phyloP scores from a whole-genome alignment of 2,888 invertebrate genomes.

The Eupithecia subfuscata region DNA sequence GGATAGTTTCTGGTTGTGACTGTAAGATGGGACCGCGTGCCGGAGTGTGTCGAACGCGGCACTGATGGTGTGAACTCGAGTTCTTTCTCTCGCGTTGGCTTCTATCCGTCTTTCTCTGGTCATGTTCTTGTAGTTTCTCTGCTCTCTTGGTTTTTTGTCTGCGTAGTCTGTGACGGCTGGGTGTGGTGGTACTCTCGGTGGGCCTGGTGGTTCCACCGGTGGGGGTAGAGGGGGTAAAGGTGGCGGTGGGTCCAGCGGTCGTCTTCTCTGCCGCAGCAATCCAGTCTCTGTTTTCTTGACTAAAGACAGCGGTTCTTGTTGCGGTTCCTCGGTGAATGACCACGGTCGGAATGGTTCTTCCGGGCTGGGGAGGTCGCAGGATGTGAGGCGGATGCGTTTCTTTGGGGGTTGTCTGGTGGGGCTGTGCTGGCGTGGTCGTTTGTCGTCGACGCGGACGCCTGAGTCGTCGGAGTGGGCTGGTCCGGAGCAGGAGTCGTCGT shows the following conservation, averaged over 20 bases:
- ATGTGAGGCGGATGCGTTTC: constrained; percentile 86
- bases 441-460: constrained; percentile 78
- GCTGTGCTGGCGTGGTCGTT: constrained; percentile 83
- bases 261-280: constrained; percentile 66
- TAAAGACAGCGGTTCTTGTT: constrained; percentile 86
- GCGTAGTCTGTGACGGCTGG: constrained; percentile 77
- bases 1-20: constrained; percentile 96
- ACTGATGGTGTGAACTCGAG: constrained; percentile 97
- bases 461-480: constrained; percentile 82
- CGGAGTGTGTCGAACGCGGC: constrained; percentile 96
- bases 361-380: constrained; percentile 67
- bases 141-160: constrained; percentile 87
- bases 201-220: constrained; percentile 52
- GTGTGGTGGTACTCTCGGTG: constrained; percentile 82
- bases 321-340: constrained; percentile 84
- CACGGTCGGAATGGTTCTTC: constrained; percentile 87
- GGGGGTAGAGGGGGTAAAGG: constrained; percentile 53
- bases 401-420: constrained; percentile 85
- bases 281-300: constrained; percentile 76
- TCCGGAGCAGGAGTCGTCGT: constrained; percentile 85
- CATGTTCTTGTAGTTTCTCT: constrained; percentile 97
- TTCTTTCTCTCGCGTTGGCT: constrained; percentile 96
- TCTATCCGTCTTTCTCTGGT: constrained; percentile 96
- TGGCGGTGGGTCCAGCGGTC: constrained; percentile 66
- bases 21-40: constrained; percentile 93